Evolutionary conservation across 2,113 vertebrate genomes (phyloP).

Genomic region (Hyla sarda): DNA sequence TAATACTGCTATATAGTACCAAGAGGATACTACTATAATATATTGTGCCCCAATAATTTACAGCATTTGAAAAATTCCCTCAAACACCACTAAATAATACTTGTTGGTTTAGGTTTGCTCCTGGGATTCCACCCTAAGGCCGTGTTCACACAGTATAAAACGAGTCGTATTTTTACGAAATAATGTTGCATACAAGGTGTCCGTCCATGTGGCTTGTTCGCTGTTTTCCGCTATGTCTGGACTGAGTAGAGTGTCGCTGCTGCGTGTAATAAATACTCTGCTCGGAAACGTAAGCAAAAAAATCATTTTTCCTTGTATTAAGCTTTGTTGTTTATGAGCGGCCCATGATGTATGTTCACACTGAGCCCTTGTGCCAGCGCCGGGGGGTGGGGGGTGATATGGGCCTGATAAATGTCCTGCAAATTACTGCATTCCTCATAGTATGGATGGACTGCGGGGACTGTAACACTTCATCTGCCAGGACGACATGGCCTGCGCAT

Average conservation of each 20-base stretch:
- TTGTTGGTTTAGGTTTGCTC: no score
- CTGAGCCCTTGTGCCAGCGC: slow-evolving; percentile 8
- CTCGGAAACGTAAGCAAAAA: slow-evolving; percentile 15
- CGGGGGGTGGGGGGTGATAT: neutral
- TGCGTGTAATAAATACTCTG: neutral
- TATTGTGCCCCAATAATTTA: neutral
- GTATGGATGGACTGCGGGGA: neutral
- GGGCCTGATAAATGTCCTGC: slow-evolving; percentile 34
- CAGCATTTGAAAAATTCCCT: no score
- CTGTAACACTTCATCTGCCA: slow-evolving; percentile 17
- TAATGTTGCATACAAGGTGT: no score
- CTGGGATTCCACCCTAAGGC: no score
- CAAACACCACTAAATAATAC: no score
- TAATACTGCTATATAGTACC: no score
- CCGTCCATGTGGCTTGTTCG: neutral
- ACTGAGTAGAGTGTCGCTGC: neutral
- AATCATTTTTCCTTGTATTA: slow-evolving; percentile 9
- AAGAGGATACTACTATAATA: no score
- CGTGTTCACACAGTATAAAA: no score
- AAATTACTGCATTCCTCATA: slow-evolving; percentile 18
- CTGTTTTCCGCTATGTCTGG: neutral
- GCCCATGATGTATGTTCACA: slow-evolving; percentile 16
- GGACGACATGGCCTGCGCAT: no score
- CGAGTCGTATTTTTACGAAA: no score
- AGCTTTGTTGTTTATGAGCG: slow-evolving; percentile 22